Conservation (phyloP, 1,140 invertebrate genomes). For the Philotrypesis tridentata region DNA sequence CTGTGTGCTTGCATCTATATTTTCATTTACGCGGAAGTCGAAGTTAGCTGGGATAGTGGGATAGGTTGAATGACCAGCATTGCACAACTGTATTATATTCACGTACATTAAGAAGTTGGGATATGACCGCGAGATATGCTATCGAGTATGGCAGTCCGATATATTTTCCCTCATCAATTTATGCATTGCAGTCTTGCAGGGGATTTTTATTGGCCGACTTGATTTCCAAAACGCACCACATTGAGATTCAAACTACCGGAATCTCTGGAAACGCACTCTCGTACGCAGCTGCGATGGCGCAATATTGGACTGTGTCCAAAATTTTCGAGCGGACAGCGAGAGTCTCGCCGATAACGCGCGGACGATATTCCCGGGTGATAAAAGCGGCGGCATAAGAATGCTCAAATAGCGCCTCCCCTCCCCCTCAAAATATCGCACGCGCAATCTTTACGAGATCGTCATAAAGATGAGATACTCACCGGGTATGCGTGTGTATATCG, state of each 20-base stretch:
- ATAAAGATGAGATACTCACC: not conserved
- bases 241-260: not conserved
- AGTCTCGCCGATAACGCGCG: not conserved
- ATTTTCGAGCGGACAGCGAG: not conserved
- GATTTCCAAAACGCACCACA: not conserved
- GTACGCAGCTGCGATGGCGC: not conserved
- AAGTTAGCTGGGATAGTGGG: conserved; percentile 1
- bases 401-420: no score
- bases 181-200: not conserved
- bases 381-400: not conserved
- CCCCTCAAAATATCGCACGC: no score
- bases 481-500: not conserved
- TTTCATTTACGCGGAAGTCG: conserved; percentile 13
- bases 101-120: no score
- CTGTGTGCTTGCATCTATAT: not conserved
- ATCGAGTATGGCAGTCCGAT: no score
- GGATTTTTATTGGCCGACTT: not conserved
- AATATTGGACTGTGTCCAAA: not conserved
- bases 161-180: no score
- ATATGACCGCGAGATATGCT: no score
- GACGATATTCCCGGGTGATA: not conserved
- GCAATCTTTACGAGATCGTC: not conserved
- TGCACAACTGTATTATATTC: not conserved
- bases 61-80: conserved; percentile 20
- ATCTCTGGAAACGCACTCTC: not conserved